phyloP scores from a whole-genome alignment of 2,797 vertebrate genomes.

The Pogoniulus pusillus region DNA sequence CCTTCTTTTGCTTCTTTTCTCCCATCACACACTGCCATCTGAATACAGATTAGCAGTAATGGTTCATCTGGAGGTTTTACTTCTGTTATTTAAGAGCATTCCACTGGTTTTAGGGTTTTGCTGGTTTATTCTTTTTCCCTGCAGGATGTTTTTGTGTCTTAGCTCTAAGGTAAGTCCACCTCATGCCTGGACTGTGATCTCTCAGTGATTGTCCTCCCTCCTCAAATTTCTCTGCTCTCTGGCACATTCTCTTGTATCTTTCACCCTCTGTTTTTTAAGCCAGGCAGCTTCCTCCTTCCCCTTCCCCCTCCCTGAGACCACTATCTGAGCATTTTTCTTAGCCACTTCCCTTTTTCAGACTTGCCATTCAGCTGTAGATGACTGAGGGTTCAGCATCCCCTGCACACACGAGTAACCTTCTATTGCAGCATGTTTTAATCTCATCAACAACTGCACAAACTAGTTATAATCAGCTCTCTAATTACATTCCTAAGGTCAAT shows the following conservation, averaged over 20 bases:
- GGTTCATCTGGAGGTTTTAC: neutral
- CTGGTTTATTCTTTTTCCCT: neutral
- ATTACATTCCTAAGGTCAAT: slow-evolving; percentile 54
- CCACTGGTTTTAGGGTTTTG: neutral
- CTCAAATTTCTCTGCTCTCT: neutral
- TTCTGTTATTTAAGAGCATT: neutral
- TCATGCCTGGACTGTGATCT: neutral
- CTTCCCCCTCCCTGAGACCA: neutral
- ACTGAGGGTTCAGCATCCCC: neutral
- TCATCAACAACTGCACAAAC: slow-evolving; percentile 42
- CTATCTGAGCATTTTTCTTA: neutral
- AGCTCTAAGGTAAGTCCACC: neutral
- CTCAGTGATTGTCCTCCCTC: neutral
- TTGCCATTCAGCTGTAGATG: neutral
- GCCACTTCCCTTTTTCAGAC: slow-evolving; percentile 45
- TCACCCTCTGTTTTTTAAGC: neutral
- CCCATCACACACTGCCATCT: neutral
- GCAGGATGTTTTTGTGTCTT: neutral
- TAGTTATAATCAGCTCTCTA: slow-evolving; percentile 64
- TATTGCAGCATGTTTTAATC: slow-evolving; percentile 3
- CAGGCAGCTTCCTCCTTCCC: slow-evolving; percentile 18
- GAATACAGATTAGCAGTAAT: neutral
- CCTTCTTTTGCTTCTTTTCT: neutral
- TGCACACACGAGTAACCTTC: slow-evolving; percentile 10
- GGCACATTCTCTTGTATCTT: neutral